Evolutionary conservation across 2,888 invertebrate genomes (phyloP), one percentile per base, ranked within the genome.

Genomic region (Lamproptera curius): DNA sequence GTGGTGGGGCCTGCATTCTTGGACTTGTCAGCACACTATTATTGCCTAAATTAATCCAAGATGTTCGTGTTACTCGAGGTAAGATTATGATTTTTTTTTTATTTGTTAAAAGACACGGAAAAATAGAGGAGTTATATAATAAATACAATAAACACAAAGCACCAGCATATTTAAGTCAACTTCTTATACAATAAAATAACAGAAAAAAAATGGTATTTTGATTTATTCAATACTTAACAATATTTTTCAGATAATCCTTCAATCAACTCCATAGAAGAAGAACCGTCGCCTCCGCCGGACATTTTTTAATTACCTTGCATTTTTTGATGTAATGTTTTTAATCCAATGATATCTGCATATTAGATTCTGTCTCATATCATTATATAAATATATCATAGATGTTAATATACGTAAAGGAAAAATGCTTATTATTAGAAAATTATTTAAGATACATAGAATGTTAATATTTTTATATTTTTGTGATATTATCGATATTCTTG

Each of bases 21-120:
- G 88, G 85, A 1, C 69, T 85, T 1, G 28, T 61, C 3, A 61
- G 77, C 10, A 84, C 83, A 1, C 31, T 84, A 10, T 51, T 74
- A 1, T 53, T 85, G 40, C 84, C 84, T 0, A 73, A 59, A 37
- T 63, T 75, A 26, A 59, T 63, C 9, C 50, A 65, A 0, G 63
- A 67, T 26, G 42, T 53, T 2, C 49, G 67, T 10, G 15, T 55
- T n/a, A 40, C 53, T 15, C 60, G 56, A 51, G 72, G 79, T 78
- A 61, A 50, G 65, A 55, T 31, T 11, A 20, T 23, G 23, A 6
- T 23, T 23, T 23, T 6, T 23, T 23, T 6, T 23, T 6, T 23
- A 6, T 8, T 23, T 4, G 5, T 23, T 8, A 6, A 23, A 23
- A 23, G 23, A 23, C 5, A 6, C 23, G 4, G 8, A 23, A 8